Evolutionary conservation across 2,113 vertebrate genomes (phyloP).

Genomic region (Neogale vison): DNA sequence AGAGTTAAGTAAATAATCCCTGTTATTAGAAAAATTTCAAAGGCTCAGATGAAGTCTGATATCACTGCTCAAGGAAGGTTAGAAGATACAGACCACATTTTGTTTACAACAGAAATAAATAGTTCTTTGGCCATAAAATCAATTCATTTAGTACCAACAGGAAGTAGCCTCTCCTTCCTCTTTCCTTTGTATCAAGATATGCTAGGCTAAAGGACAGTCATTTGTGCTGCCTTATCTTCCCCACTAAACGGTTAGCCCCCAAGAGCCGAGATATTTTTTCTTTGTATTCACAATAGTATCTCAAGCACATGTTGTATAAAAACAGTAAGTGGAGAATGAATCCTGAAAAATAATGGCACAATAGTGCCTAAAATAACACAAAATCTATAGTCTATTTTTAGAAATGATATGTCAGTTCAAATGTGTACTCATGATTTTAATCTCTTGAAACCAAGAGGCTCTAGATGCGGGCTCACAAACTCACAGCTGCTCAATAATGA

Average conservation of each 20-base stretch:
- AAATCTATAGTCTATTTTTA: neutral
- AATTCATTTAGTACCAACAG: neutral
- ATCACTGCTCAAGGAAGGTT: neutral
- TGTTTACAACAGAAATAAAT: constrained; percentile 46
- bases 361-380: neutral
- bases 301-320: neutral
- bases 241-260: neutral
- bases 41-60: constrained; percentile 32
- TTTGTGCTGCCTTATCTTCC: neutral
- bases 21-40: constrained; percentile 60
- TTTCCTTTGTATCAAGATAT: neutral
- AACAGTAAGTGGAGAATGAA: neutral
- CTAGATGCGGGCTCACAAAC: neutral
- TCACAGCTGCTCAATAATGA: neutral
- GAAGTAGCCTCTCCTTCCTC: neutral
- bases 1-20: constrained; percentile 53
- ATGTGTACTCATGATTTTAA: neutral
- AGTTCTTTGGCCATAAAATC: constrained; percentile 42
- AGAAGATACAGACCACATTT: constrained; percentile 36
- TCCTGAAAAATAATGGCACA: neutral
- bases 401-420: neutral
- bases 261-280: neutral
- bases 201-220: neutral
- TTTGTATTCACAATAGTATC: neutral
- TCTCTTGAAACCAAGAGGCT: neutral